These are phyloP conservation scores for Danaus plexippus DNA, from an alignment of 1,140 invertebrate species.

Conservation along the genomic window DNA sequence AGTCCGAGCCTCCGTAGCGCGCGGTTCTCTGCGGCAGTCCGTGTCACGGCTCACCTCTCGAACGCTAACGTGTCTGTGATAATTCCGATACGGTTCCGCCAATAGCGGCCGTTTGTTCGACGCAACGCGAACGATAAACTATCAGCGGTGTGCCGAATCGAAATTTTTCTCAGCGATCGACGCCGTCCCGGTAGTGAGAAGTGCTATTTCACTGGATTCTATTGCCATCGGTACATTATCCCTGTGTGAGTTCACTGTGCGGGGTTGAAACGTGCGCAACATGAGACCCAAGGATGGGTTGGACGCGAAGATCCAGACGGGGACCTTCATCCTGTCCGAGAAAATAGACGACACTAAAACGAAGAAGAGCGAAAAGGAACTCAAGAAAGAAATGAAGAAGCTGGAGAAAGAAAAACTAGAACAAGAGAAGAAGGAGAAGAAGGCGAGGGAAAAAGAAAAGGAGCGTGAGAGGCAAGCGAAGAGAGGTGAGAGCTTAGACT, in stretches of 20 bases:
- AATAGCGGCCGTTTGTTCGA: constrained; percentile 38
- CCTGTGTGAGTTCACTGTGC: constrained; percentile 41
- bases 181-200: constrained; percentile 36
- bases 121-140: constrained; percentile 37
- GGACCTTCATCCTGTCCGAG: constrained; percentile 70
- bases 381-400: constrained; percentile 70
- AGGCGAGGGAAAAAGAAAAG: constrained; percentile 69
- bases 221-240: constrained; percentile 42
- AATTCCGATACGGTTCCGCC: constrained; percentile 46
- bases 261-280: constrained; percentile 16
- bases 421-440: constrained; percentile 68
- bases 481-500: constrained; percentile 58
- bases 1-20: constrained; percentile 30
- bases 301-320: constrained; percentile 58
- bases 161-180: constrained; percentile 39
- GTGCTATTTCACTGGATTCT: constrained; percentile 50
- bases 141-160: constrained; percentile 42
- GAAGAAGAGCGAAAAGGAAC: constrained; percentile 66
- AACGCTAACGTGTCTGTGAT: constrained; percentile 55
- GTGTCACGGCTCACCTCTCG: constrained; percentile 31
- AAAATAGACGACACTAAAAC: constrained; percentile 69
- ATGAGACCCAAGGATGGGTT: constrained; percentile 68
- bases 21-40: constrained; percentile 27
- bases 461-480: constrained; percentile 67
- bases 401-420: constrained; percentile 68